A percentile compares a stretch with the other conserved stretches of the same genome.
These are phyloP conservation scores for Manacus vitellinus DNA, from an alignment of 2,113 vertebrate genomes.

Conservation along the genomic window DNA sequence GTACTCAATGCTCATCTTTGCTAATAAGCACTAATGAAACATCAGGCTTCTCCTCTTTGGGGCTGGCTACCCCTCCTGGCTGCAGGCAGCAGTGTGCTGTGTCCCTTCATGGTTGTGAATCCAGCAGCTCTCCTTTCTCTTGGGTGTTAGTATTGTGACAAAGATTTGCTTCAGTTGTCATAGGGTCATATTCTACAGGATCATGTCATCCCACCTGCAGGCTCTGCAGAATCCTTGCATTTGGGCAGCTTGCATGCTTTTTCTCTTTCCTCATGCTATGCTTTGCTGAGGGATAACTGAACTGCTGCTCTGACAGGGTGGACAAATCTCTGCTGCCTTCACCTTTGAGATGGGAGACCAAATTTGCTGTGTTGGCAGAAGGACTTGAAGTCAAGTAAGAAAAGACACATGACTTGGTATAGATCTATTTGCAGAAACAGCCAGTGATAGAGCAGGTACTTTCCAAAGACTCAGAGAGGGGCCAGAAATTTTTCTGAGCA, in stretches of 20 bases:
- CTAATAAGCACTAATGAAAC: background rate
- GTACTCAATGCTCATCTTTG: background rate
- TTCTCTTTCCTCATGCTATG: background rate
- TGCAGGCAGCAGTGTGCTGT: background rate
- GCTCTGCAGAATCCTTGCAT: background rate
- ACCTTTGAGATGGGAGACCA: background rate
- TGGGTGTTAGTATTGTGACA: background rate
- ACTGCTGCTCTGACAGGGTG: background rate
- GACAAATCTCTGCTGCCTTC: background rate
- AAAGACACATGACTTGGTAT: background rate
- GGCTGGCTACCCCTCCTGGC: background rate
- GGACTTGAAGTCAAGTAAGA: background rate
- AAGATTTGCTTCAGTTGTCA: background rate
- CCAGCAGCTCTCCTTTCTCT: background rate
- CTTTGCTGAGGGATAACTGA: background rate
- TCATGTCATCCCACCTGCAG: background rate
- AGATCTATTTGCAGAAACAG: slow-evolving; percentile 15
- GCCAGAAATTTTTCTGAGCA: background rate
- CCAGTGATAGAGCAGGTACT: slow-evolving; percentile 12
- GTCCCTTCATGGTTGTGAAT: rapidly evolving
- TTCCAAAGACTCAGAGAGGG: slow-evolving; percentile 15
- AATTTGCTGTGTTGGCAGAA: background rate
- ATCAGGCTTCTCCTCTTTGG: background rate
- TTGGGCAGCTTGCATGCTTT: background rate
- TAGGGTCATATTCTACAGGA: background rate